Evolutionary conservation across 2,797 vertebrate species (phyloP), one percentile per base, ranked within the genome.

Genomic region (Acipenser transmontanus): DNA sequence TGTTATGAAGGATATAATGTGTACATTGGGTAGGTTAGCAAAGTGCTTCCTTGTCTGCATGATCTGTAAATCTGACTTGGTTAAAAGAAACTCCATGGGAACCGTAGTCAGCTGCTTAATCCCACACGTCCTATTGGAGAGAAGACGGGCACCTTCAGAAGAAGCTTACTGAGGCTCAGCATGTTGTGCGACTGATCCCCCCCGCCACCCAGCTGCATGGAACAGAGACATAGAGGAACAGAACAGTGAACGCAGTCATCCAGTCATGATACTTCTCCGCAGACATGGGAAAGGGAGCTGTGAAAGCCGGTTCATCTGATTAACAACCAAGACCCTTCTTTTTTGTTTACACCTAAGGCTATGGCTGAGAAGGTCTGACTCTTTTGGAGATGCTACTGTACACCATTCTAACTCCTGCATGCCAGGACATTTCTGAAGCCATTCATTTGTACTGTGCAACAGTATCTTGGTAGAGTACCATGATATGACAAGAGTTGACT

Each of bases 91-190:
- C 47, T 63, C 47, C 49, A 13, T 50, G 62, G 62, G 62, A 47
- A 47, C 54, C 6, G 12, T 12, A 52, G 12, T 57, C 14, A n/a
- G 54, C 54, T 57, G 54, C 54, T 57, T 57, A 57, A 57, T 57
- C 54, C 54, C 54, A 11, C 54, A 57, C 54, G 12, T 57, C 14
- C 14, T 13, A 57, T 57, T 57, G 54, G 54, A 13, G 54, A 57
- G 14, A 13, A 57, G 54, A 57, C 54, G 54, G 54, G 54, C 54
- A 7, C 12, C 54, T n/a, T 11, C 54, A 57, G 54, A 57, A 57
- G 54, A n/a, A 57, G 54, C 54, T 57, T 57, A 57, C 14, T n/a
- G 54, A 11, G 54, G 54, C 54, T 57, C 51, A 52, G 54, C 12
- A n/a, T 57, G 54, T 57, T 6, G 34, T 11, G 54, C n/a, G 12